Conservation (phyloP, 2,888 invertebrate species). For the Eupsilia transversa region DNA sequence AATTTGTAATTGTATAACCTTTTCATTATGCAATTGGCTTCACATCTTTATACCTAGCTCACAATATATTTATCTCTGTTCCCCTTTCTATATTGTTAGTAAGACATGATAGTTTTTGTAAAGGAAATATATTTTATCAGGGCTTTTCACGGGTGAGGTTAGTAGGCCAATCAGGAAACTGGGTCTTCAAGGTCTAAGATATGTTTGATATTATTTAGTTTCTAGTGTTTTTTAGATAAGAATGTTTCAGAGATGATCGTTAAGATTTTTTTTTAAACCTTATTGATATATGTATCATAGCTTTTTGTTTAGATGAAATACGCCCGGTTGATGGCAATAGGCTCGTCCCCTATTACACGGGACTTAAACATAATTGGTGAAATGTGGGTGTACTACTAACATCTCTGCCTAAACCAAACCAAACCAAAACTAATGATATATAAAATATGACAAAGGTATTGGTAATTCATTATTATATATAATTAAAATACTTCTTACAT, state of each 20-base stretch:
- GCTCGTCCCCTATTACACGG: background rate
- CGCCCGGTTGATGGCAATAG: background rate
- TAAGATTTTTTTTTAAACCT: no score
- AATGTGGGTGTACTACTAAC: background rate
- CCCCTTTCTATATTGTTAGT: background rate
- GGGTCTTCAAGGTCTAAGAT: conserved; percentile 15
- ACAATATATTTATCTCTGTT: background rate
- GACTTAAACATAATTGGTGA: background rate
- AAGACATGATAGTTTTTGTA: conserved; percentile 13
- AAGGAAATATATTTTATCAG: conserved; percentile 23
- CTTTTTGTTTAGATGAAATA: background rate
- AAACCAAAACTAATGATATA: no score
- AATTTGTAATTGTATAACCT: conserved; percentile 46
- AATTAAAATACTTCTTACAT: background rate
- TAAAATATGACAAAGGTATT: background rate
- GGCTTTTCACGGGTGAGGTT: conserved; percentile 32
- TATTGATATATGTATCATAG: background rate
- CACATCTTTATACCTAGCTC: background rate
- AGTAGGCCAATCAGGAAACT: conserved; percentile 51
- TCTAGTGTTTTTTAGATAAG: background rate
- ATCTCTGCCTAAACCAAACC: no score
- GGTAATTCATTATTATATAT: no score
- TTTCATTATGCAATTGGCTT: conserved; percentile 28
- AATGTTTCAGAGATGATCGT: background rate
- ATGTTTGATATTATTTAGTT: conserved; percentile 18